A percentile compares a stretch with the other conserved stretches of the same genome.
Evolutionary conservation across 1,140 invertebrate genomes (phyloP).

Genomic region (Brachionus calyciflorus): DNA sequence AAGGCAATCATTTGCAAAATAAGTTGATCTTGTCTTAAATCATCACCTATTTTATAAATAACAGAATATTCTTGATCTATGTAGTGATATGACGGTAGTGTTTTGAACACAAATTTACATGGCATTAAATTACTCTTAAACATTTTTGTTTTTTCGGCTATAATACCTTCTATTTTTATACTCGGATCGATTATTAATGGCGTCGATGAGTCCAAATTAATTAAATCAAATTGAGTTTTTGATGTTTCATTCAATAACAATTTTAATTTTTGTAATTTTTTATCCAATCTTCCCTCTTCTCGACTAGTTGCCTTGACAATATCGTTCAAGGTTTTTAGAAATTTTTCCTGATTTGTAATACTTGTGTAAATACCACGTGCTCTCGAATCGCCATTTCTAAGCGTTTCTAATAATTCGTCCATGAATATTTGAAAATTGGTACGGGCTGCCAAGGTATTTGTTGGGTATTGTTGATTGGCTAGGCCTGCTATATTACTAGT

Average conservation of each 20-base stretch:
- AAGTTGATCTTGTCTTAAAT: constrained; percentile 95
- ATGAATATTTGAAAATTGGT: constrained; percentile 44
- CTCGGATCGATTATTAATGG: constrained; percentile 83
- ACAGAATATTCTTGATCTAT: constrained; percentile 73
- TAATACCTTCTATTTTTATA: constrained; percentile 81
- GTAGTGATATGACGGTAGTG: constrained; percentile 63
- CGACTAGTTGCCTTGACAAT: constrained; percentile 11
- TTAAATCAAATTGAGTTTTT: constrained; percentile 78
- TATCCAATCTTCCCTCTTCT: constrained; percentile 8
- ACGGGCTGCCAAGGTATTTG: background rate
- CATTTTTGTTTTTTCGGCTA: constrained; percentile 77
- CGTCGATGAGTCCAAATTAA: constrained; percentile 75
- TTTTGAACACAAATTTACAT: constrained; percentile 80
- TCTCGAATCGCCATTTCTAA: constrained; percentile 28
- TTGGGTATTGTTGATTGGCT: background rate
- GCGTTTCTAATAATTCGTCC: constrained; percentile 19
- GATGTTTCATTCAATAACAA: constrained; percentile 73
- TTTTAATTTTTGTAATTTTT: constrained; percentile 61
- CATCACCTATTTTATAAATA: constrained; percentile 98
- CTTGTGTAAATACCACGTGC: constrained; percentile 12
- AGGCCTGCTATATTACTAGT: background rate
- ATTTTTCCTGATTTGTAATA: constrained; percentile 24
- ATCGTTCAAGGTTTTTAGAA: constrained; percentile 22
- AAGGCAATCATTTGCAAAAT: constrained; percentile 92
- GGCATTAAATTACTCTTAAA: constrained; percentile 96